Conservation (phyloP, 2,113 vertebrate species). For the Syrmaticus mikado region DNA sequence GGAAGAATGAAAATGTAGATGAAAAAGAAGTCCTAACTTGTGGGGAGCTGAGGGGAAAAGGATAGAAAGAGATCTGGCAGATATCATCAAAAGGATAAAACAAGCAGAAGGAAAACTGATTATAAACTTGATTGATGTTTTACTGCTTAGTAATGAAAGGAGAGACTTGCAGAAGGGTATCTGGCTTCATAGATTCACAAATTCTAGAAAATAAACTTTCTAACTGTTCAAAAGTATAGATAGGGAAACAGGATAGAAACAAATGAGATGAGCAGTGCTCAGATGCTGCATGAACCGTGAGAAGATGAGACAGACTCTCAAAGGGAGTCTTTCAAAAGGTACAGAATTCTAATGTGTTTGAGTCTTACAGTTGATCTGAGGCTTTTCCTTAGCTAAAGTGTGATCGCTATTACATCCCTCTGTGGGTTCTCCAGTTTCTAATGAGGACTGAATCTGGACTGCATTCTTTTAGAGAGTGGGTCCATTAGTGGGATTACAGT, state of each 20-base stretch:
- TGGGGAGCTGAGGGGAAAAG: neutral
- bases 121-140: neutral
- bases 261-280: neutral
- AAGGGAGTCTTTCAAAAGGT: neutral
- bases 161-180: neutral
- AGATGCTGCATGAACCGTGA: neutral
- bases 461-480: neutral
- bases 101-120: neutral
- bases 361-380: neutral
- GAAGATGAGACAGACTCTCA: neutral
- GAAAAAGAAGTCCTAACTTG: neutral
- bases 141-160: neutral
- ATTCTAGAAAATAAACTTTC: neutral
- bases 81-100: neutral
- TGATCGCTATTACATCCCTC: neutral
- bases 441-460: neutral
- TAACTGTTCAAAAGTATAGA: neutral
- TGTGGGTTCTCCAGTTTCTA: neutral
- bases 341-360: neutral
- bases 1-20: neutral
- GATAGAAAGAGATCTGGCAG: neutral
- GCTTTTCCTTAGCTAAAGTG: neutral
- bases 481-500: neutral
- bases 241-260: neutral
- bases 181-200: neutral